Percentiles rank a stretch among this genome's conserved stretches.
phyloP scores from a whole-genome alignment of 2,113 vertebrate species.

The Chloropsis hardwickii region DNA sequence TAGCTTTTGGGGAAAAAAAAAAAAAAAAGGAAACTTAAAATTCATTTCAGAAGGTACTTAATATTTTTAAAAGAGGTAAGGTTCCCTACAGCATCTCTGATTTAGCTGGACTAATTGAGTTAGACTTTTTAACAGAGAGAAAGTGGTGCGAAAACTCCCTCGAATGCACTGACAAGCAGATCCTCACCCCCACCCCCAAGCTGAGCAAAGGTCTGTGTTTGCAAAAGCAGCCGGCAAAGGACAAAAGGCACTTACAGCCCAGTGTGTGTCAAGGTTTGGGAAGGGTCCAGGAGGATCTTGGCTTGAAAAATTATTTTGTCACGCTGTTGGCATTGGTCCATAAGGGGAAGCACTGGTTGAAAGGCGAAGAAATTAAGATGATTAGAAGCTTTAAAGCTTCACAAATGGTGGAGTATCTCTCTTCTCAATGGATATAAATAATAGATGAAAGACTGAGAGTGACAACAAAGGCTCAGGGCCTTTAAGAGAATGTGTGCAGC shows the following conservation, averaged over 20 bases:
- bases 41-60: neutral
- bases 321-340: slow-evolving; percentile 66
- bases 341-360: slow-evolving; percentile 64
- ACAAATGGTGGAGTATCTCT: slow-evolving; percentile 75
- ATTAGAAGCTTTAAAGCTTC: slow-evolving; percentile 77
- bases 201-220: slow-evolving; percentile 33
- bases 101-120: neutral
- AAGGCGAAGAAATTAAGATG: slow-evolving; percentile 77
- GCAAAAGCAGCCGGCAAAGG: neutral
- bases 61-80: neutral
- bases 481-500: slow-evolving; percentile 80
- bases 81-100: neutral
- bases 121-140: neutral
- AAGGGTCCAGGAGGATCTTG: slow-evolving; percentile 15
- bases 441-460: slow-evolving; percentile 79
- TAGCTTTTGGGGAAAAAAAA: neutral
- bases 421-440: slow-evolving; percentile 77
- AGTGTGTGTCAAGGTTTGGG: slow-evolving; percentile 12
- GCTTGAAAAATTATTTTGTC: slow-evolving; percentile 76
- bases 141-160: neutral
- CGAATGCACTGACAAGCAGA: neutral
- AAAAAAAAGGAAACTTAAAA: neutral
- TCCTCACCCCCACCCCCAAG: neutral
- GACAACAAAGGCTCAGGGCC: slow-evolving; percentile 79
- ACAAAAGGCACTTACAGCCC: slow-evolving; percentile 5